A percentile compares a stretch with the other conserved stretches of the same genome.
Conservation (phyloP, 2,888 invertebrate species). For the Synanthedon myopaeformis region DNA sequence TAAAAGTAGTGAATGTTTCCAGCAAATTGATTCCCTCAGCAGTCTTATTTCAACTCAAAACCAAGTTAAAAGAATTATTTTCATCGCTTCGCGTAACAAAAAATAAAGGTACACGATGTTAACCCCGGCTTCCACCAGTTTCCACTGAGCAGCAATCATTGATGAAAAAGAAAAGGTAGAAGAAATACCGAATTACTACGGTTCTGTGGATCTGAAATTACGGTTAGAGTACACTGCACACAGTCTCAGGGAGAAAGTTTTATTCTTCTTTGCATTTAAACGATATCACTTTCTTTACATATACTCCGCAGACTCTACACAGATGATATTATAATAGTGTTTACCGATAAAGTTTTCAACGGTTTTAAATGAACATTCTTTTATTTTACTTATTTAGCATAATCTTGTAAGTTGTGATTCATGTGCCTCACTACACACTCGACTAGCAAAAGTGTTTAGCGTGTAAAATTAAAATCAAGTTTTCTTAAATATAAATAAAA, state of each 20-base stretch:
- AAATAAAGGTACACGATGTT: not conserved
- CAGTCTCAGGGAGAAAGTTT: not conserved
- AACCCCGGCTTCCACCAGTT: not conserved
- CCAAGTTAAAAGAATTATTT: not conserved
- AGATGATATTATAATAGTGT: not conserved
- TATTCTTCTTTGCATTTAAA: not conserved
- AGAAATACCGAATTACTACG: constrained; percentile 21
- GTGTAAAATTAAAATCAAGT: too few species aligned
- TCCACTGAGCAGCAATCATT: constrained; percentile 19
- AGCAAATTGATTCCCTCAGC: not conserved
- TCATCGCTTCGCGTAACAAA: not conserved
- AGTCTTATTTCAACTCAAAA: not conserved
- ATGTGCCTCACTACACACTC: too few species aligned
- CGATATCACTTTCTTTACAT: not conserved
- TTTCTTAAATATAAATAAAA: too few species aligned
- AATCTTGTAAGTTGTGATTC: too few species aligned
- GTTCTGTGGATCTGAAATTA: constrained; percentile 11
- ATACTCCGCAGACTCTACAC: not conserved
- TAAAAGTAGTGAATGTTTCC: not conserved
- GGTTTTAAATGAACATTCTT: too few species aligned
- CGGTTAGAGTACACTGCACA: constrained; percentile 12
- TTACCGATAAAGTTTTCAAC: not conserved
- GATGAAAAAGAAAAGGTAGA: constrained; percentile 20
- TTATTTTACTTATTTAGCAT: too few species aligned
- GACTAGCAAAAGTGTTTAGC: too few species aligned